These are phyloP conservation scores for Drosophila pandora DNA, from an alignment of 1,140 invertebrate genomes.

Conservation along the genomic window DNA sequence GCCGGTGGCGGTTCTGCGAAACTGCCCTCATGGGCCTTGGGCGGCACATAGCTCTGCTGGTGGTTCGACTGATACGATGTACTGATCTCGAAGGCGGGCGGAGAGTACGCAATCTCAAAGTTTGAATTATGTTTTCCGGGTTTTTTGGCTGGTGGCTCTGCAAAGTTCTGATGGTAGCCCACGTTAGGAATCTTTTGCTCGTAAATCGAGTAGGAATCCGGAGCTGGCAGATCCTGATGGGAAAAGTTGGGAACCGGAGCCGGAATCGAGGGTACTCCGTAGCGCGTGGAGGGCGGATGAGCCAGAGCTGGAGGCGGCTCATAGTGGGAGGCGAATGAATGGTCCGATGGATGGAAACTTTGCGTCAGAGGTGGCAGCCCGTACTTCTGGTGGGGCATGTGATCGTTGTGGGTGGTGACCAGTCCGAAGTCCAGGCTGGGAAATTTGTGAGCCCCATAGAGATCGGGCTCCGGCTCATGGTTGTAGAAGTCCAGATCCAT, in stretches of 20 bases:
- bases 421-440: slow-evolving; percentile 54
- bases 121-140: slow-evolving; percentile 21
- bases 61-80: slow-evolving; percentile 53
- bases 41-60: slow-evolving; percentile 45
- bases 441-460: slow-evolving; percentile 67
- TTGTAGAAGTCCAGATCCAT: slow-evolving; percentile 79
- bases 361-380: slow-evolving; percentile 50
- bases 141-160: slow-evolving; percentile 54
- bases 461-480: slow-evolving; percentile 44
- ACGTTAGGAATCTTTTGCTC: slow-evolving; percentile 73
- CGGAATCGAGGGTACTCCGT: slow-evolving; percentile 44
- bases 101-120: slow-evolving; percentile 71
- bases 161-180: slow-evolving; percentile 65
- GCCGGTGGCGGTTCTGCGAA: slow-evolving; percentile 23
- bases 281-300: slow-evolving; percentile 29
- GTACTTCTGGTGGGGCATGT: slow-evolving; percentile 68
- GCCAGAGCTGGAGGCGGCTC: slow-evolving; percentile 20
- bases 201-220: slow-evolving; percentile 61
- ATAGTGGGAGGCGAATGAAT: slow-evolving; percentile 51
- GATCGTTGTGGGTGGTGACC: slow-evolving; percentile 18
- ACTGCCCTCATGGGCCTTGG: slow-evolving; percentile 7
- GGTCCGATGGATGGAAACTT: slow-evolving; percentile 44
- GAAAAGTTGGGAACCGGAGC: slow-evolving; percentile 32
- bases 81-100: slow-evolving; percentile 72
- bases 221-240: slow-evolving; percentile 23